These are phyloP conservation scores for Poeciliopsis occidentalis DNA, from an alignment of 2,113 vertebrate species.

Conservation along the genomic window DNA sequence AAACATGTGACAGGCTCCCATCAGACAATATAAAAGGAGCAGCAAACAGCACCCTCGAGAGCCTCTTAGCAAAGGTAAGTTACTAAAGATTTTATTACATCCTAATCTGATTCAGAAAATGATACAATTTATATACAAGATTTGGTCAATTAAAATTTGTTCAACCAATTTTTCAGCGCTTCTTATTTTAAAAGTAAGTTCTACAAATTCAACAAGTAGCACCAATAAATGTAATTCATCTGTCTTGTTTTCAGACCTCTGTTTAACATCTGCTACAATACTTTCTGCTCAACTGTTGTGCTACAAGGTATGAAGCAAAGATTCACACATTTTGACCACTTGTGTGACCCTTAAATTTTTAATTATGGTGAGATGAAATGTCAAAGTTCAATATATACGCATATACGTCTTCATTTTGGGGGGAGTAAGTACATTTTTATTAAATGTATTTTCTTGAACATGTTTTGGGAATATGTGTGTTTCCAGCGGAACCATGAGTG, in stretches of 20 bases:
- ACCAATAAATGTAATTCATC: not conserved
- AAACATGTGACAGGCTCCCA: conserved; percentile 48
- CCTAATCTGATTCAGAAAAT: not conserved
- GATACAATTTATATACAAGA: not conserved
- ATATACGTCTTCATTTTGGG: not conserved
- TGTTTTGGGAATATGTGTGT: not conserved
- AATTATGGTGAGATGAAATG: too few relatives aligned
- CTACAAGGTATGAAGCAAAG: conserved; percentile 40
- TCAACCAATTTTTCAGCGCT: not conserved
- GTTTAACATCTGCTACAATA: conserved; percentile 43
- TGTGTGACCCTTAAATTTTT: too few relatives aligned
- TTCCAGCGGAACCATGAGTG: conserved; percentile 32
- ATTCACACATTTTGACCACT: too few relatives aligned
- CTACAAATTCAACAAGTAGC: not conserved
- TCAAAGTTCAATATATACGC: too few relatives aligned
- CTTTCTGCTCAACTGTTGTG: conserved; percentile 32
- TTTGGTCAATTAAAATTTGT: not conserved
- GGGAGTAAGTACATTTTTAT: not conserved
- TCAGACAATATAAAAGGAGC: conserved; percentile 69
- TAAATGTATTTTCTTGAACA: not conserved
- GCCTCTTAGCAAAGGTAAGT: conserved; percentile 73
- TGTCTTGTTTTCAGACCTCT: conserved; percentile 34
- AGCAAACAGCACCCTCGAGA: conserved; percentile 42
- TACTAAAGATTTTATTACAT: not conserved
- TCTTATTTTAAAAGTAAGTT: not conserved